Evolutionary conservation across 2,797 vertebrate species (phyloP).

Genomic region (Gadopsis bispinosus): DNA sequence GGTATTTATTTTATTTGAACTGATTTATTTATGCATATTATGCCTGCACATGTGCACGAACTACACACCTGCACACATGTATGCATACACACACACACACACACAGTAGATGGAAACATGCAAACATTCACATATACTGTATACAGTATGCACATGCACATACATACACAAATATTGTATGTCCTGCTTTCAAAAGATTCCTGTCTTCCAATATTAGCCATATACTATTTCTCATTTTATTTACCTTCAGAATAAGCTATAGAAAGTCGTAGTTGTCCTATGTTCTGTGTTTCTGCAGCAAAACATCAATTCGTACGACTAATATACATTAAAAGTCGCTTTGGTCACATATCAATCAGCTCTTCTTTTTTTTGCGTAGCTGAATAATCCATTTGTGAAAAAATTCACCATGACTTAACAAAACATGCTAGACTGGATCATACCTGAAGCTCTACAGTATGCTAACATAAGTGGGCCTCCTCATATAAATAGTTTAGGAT

Average conservation of each 20-base stretch:
- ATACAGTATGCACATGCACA: no score
- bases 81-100: background rate
- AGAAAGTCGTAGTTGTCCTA: background rate
- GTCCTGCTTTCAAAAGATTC: background rate
- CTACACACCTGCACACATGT: background rate
- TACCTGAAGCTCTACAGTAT: background rate
- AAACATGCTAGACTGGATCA: background rate
- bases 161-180: background rate
- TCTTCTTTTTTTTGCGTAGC: background rate
- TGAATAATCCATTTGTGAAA: constrained; percentile 3
- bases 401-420: background rate
- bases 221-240: no score
- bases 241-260: background rate
- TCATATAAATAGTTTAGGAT: background rate
- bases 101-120: no score
- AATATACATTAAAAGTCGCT: background rate
- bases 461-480: no score
- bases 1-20: no score
- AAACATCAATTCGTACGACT: background rate
- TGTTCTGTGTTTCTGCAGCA: background rate
- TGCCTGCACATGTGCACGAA: background rate
- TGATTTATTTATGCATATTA: no score
- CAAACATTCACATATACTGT: background rate
- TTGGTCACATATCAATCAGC: background rate
- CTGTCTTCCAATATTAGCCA: background rate